Evolutionary conservation across 2,888 invertebrate species (phyloP), one percentile per base, ranked within the genome.

Genomic region (Stomorhina lunata): DNA sequence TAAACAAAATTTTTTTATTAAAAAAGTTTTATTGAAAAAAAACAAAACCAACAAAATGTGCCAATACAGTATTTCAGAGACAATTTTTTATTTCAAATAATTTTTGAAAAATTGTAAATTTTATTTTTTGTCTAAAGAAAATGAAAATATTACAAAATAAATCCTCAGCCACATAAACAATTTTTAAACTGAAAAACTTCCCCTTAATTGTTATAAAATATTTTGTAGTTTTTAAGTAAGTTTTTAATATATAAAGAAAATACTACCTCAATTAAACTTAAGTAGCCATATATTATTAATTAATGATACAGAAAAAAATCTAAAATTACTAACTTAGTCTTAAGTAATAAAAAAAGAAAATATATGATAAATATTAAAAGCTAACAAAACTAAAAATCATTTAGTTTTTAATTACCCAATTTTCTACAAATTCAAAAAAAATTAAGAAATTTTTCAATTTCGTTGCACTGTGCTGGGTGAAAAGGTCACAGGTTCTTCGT

Each of bases 11-110:
- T n/a, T n/a, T n/a, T n/a, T n/a, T n/a, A n/a, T n/a, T n/a, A n/a
- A n/a, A n/a, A n/a, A n/a, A n/a, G n/a, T n/a, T n/a, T n/a, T 25
- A 22, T 20, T 57, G 15, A 55, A 63, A 53, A 65, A 45, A 40
- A 15, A 15, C 32, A 68, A 32, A 55, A 20, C 29, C 22, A 17
- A 15, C 10, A 34, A 80, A 63, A 77, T 80, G 80, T 83, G 83
- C 83, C 83, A 83, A 80, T 55, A 69, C 80, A 83, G 83, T 83
- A 83, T 83, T 83, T 77, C 68, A 75, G 50, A 68, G 10, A 71
- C 27, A 61, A 77, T 43, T 69, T 29, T 48, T 43, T 25, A 29
- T 32, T 25, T 25, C n/a, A 59, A 48, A n/a, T 43, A 48, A 27
- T n/a, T 65, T 59, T 76, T 71, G 69, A 69, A 71, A 50, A 69